Percentiles rank a stretch among this genome's conserved stretches.
These are phyloP conservation scores for Trematomus loennbergii DNA, from an alignment of 2,113 vertebrate genomes.

Conservation along the genomic window DNA sequence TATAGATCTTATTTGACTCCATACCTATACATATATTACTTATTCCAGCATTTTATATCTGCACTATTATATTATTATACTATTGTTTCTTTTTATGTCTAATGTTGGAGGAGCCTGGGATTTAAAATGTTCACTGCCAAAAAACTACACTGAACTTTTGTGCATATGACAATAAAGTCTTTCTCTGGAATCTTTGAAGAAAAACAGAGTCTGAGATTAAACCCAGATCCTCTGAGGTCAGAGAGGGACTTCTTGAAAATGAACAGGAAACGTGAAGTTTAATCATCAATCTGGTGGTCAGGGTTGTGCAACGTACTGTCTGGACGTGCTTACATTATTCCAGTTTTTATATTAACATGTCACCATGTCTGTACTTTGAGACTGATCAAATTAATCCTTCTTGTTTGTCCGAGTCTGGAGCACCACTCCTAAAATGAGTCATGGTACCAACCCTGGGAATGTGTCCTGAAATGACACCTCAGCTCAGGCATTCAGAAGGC, in stretches of 20 bases:
- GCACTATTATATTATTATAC: no score
- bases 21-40: no score
- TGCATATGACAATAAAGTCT: no score
- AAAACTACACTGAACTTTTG: no score
- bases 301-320: constrained; percentile 46
- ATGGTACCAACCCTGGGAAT: constrained; percentile 13
- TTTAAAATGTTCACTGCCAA: no score
- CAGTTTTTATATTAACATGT: background rate
- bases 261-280: constrained; percentile 28
- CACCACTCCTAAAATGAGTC: constrained; percentile 55
- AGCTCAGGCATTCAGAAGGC: background rate
- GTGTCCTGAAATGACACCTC: constrained; percentile 39
- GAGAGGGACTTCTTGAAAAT: background rate
- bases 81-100: no score
- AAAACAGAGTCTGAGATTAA: background rate
- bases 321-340: constrained; percentile 34
- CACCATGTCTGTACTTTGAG: background rate
- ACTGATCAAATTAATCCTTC: constrained; percentile 13
- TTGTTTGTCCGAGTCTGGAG: background rate
- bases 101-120: no score
- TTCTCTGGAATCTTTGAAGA: background rate
- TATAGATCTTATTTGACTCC: no score
- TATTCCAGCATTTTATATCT: no score
- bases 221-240: constrained; percentile 29
- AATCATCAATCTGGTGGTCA: constrained; percentile 14